Percentiles rank a stretch among this genome's conserved stretches.
Conservation (phyloP, 92 coral and sea anemone species). For the Pocillopora grandis region DNA sequence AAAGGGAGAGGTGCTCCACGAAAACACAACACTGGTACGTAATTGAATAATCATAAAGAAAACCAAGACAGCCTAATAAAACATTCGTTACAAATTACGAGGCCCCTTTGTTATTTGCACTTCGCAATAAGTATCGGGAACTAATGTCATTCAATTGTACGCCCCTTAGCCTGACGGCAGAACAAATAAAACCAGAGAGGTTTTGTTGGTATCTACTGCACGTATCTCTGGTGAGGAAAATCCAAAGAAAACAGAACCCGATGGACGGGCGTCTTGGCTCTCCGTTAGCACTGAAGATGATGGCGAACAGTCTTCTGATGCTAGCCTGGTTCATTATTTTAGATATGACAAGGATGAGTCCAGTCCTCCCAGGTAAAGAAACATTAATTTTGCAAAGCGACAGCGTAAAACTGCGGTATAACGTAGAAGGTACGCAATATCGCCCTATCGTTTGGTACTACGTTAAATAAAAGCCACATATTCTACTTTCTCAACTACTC, state of each 20-base stretch:
- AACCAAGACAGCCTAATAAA: too few species aligned
- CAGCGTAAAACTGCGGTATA: too few species aligned
- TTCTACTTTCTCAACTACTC: too few species aligned
- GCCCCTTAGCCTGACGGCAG: background rate
- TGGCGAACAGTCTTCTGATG: background rate
- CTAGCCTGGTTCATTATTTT: slow-evolving; percentile 3
- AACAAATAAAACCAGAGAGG: background rate
- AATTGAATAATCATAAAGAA: background rate
- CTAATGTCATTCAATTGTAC: too few species aligned
- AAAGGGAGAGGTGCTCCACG: background rate
- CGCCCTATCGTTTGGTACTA: too few species aligned
- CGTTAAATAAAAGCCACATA: too few species aligned
- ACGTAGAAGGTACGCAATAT: too few species aligned
- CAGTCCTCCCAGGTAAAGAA: slow-evolving; percentile 20
- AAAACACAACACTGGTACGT: background rate
- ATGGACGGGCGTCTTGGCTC: background rate
- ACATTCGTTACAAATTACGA: too few species aligned
- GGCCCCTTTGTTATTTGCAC: too few species aligned
- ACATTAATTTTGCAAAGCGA: too few species aligned
- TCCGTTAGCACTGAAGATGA: background rate
- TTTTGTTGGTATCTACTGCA: slow-evolving; percentile 10
- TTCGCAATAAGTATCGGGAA: too few species aligned
- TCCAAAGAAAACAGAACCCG: background rate
- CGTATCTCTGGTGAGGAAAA: background rate
- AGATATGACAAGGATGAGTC: slow-evolving; percentile 4